Conservation (phyloP, 2,113 vertebrate genomes). For the Syrrhaptes paradoxus region DNA sequence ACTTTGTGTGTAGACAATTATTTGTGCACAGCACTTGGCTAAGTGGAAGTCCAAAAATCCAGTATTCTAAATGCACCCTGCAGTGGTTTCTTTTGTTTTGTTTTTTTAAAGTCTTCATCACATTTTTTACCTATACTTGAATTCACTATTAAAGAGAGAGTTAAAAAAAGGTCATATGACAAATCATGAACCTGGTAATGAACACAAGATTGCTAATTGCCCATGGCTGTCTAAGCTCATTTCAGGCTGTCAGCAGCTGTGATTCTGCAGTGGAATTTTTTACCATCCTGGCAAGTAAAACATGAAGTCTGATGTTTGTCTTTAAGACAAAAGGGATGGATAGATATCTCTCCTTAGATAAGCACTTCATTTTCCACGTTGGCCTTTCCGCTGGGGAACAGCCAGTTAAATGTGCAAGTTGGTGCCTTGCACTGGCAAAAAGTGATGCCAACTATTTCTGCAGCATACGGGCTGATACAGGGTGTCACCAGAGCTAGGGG, state of each 20-base stretch:
- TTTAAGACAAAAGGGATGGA: background rate
- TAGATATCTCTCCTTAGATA: background rate
- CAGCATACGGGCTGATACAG: fast-evolving
- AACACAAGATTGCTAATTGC: constrained; percentile 21
- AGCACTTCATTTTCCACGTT: background rate
- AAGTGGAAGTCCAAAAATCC: background rate
- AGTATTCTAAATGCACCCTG: background rate
- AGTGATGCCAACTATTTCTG: background rate
- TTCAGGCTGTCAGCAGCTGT: background rate
- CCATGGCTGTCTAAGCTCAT: background rate
- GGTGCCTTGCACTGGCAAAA: background rate
- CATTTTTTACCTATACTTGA: constrained; percentile 12
- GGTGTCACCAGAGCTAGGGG: background rate
- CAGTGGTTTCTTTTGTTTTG: background rate
- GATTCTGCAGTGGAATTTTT: background rate
- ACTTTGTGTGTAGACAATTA: background rate
- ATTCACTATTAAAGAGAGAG: background rate
- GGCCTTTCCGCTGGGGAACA: background rate
- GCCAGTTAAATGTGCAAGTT: background rate
- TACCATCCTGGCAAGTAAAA: background rate
- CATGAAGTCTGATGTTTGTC: background rate
- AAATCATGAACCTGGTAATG: constrained; percentile 17
- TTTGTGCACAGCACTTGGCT: background rate
- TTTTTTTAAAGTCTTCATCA: background rate
- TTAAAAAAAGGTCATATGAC: background rate